Percentiles rank a stretch among this genome's conserved stretches.
These are phyloP conservation scores for Anguilla rostrata DNA, from an alignment of 2,113 vertebrate genomes.

Conservation along the genomic window DNA sequence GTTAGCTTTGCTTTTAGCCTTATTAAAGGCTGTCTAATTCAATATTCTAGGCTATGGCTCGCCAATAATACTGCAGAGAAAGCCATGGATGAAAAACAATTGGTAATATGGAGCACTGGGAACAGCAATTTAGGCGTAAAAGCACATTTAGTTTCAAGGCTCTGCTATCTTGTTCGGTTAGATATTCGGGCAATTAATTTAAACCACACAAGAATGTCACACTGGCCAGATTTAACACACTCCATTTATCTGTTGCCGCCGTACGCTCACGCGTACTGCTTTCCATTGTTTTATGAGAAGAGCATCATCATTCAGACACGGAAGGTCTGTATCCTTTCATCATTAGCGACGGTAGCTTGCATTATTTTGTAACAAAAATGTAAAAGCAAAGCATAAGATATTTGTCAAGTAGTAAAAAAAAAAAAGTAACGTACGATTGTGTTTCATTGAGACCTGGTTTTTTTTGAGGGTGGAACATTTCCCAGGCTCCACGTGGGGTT, in stretches of 20 bases:
- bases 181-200: slow-evolving; percentile 4
- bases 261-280: not conserved
- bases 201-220: not conserved
- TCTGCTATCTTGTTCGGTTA: not conserved
- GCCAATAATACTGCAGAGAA: not conserved
- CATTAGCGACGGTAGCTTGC: not conserved
- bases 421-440: not conserved
- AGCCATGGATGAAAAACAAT: slow-evolving; percentile 5
- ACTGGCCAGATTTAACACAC: not conserved
- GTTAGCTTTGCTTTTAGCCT: slow-evolving; percentile 24
- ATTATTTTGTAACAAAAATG: not conserved
- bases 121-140: slow-evolving; percentile 22
- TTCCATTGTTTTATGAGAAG: not conserved
- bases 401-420: not conserved
- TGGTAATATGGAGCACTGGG: slow-evolving; percentile 4
- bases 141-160: slow-evolving; percentile 10
- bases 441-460: not conserved
- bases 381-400: not conserved
- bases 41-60: not conserved
- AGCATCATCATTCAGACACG: not conserved
- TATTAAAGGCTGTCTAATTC: slow-evolving; percentile 9
- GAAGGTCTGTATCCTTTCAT: not conserved
- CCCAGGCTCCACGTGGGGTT: not conserved
- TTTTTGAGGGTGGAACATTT: not conserved
- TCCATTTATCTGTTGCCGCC: not conserved